Percentiles rank a stretch among this genome's conserved stretches.
phyloP scores from a whole-genome alignment of 64 coral and sea anemone species.

The Montipora cactus region DNA sequence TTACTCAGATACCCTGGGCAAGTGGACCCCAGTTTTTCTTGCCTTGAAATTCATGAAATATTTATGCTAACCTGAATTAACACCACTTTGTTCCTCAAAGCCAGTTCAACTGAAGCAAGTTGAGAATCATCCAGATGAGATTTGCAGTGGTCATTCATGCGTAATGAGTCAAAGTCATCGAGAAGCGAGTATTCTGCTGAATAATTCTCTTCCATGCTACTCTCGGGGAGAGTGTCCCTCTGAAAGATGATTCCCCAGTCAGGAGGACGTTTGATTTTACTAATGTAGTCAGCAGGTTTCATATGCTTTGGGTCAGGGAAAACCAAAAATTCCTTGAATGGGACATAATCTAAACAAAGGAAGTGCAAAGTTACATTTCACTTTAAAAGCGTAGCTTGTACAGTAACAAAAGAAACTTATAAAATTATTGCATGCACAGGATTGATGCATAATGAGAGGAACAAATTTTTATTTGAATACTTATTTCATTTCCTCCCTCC shows the following conservation, averaged over 20 bases:
- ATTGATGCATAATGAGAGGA: too few species aligned
- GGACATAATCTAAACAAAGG: slow-evolving; percentile 34
- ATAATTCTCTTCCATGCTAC: background rate
- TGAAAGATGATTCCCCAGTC: slow-evolving; percentile 65
- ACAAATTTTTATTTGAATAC: too few species aligned
- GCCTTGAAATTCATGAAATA: background rate
- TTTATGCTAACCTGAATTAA: slow-evolving; percentile 70
- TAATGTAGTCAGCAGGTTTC: slow-evolving; percentile 42
- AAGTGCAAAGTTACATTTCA: too few species aligned
- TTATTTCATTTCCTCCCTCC: too few species aligned
- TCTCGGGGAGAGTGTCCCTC: background rate
- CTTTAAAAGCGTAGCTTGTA: too few species aligned
- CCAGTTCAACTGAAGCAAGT: slow-evolving; percentile 71
- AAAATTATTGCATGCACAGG: too few species aligned
- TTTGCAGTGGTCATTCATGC: background rate
- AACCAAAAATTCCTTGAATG: slow-evolving; percentile 71
- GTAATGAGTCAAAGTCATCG: slow-evolving; percentile 38
- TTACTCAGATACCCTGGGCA: too few species aligned
- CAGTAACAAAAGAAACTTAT: too few species aligned
- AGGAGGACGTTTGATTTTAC: slow-evolving; percentile 26
- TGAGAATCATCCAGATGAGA: slow-evolving; percentile 82
- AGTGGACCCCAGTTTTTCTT: too few species aligned
- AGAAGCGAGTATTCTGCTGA: slow-evolving; percentile 27
- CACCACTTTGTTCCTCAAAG: slow-evolving; percentile 71
- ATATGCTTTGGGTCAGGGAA: background rate